phyloP scores from a whole-genome alignment of 2,888 invertebrate genomes.

The Campaea margaritaria region DNA sequence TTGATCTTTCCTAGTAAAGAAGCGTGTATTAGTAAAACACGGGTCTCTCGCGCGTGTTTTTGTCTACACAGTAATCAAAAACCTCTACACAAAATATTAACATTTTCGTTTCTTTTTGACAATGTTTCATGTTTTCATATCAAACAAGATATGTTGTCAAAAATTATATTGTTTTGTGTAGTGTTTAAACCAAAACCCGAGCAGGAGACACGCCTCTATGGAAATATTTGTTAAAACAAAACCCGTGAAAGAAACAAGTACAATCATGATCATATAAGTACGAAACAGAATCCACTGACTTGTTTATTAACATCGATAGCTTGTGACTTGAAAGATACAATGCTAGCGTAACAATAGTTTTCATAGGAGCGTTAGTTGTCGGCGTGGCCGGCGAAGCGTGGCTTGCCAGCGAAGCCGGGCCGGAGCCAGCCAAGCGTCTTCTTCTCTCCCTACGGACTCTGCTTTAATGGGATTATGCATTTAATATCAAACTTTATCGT shows the following conservation, averaged over 20 bases:
- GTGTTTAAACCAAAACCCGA: no score
- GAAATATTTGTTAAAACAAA: no score
- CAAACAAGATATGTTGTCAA: no score
- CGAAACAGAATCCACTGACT: neutral
- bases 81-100: no score
- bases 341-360: constrained; percentile 61
- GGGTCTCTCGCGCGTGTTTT: no score
- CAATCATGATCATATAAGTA: neutral
- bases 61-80: no score
- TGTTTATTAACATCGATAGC: constrained; percentile 4
- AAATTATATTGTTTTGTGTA: no score
- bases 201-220: no score
- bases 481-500: constrained; percentile 26
- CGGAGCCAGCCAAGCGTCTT: constrained; percentile 64
- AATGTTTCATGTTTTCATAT: no score
- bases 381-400: constrained; percentile 63
- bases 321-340: constrained; percentile 41
- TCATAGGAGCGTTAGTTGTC: constrained; percentile 57
- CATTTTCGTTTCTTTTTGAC: no score
- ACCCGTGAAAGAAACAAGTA: neutral
- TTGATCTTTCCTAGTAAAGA: no score
- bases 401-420: constrained; percentile 45
- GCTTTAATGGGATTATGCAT: constrained; percentile 43
- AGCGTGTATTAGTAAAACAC: no score
- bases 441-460: constrained; percentile 58